These are phyloP conservation scores for Amazonetta brasiliensis DNA, from an alignment of 2,797 vertebrate species.

Conservation along the genomic window DNA sequence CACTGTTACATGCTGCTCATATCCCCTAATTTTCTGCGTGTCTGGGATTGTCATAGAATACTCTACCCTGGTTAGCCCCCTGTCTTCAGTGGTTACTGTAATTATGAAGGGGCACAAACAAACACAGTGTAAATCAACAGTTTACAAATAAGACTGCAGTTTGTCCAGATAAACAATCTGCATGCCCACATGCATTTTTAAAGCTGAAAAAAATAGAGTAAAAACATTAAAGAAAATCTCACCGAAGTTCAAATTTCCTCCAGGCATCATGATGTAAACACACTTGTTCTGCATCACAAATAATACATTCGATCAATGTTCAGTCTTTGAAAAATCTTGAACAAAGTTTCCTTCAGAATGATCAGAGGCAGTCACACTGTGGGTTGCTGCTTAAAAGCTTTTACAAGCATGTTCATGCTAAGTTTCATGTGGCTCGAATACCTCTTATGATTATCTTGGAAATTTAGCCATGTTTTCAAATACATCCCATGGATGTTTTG, in stretches of 20 bases:
- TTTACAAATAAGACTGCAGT: neutral
- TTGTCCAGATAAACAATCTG: neutral
- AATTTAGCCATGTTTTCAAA: neutral
- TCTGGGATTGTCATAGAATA: neutral
- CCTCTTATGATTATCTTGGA: neutral
- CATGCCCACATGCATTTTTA: neutral
- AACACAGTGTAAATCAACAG: neutral
- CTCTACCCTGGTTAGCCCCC: neutral
- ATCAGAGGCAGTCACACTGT: constrained; percentile 55
- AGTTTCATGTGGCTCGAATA: neutral
- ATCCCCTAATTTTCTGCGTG: neutral
- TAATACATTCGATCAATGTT: constrained; percentile 22
- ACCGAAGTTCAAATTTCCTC: neutral
- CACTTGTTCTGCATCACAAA: constrained; percentile 56
- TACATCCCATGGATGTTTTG: neutral
- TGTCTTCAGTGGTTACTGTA: neutral
- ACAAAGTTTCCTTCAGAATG: constrained; percentile 40
- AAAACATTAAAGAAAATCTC: constrained; percentile 12
- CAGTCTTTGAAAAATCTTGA: constrained; percentile 59
- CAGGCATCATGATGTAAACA: constrained; percentile 27
- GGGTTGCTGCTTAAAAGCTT: constrained; percentile 52
- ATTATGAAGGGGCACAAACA: neutral
- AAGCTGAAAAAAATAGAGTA: constrained; percentile 20
- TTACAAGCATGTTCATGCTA: neutral
- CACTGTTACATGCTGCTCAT: neutral